Evolutionary conservation across 2,797 vertebrate species (phyloP).

Genomic region (Cossypha dichroa): DNA sequence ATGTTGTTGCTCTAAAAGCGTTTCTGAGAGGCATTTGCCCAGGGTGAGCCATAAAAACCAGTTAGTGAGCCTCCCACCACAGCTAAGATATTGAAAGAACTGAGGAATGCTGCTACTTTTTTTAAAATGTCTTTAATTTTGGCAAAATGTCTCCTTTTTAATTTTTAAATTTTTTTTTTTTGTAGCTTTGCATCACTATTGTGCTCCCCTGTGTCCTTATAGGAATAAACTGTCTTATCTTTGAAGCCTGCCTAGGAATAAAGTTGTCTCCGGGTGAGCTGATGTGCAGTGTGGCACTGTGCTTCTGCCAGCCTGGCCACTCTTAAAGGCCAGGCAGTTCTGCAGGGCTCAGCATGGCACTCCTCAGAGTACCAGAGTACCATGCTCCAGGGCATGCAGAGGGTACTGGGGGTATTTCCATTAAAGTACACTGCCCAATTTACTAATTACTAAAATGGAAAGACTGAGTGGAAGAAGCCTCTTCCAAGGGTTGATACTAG

Average conservation of each 20-base stretch:
- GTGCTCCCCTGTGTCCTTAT: not conserved
- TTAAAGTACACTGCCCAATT: not conserved
- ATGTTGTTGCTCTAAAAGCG: not conserved
- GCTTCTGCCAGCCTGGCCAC: not conserved
- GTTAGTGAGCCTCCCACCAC: not conserved
- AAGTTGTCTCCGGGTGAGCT: not conserved
- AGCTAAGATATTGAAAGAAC: not conserved
- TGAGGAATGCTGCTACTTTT: not conserved
- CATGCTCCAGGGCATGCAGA: not conserved
- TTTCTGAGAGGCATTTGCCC: not conserved
- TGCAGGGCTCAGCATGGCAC: accelerated
- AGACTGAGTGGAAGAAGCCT: not conserved
- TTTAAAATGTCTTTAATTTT: not conserved
- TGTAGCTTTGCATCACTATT: not conserved
- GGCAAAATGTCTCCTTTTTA: not conserved
- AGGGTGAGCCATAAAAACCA: not conserved
- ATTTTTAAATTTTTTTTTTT: not conserved
- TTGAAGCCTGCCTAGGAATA: not conserved
- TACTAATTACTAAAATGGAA: not conserved
- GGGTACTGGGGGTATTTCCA: not conserved
- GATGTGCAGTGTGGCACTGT: not conserved
- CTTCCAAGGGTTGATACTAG: not conserved
- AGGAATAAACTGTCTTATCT: not conserved
- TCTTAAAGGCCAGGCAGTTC: not conserved
- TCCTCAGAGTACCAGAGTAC: not conserved